These are phyloP conservation scores for Lycia hirtaria DNA, from an alignment of 2,888 invertebrate species.

Conservation along the genomic window DNA sequence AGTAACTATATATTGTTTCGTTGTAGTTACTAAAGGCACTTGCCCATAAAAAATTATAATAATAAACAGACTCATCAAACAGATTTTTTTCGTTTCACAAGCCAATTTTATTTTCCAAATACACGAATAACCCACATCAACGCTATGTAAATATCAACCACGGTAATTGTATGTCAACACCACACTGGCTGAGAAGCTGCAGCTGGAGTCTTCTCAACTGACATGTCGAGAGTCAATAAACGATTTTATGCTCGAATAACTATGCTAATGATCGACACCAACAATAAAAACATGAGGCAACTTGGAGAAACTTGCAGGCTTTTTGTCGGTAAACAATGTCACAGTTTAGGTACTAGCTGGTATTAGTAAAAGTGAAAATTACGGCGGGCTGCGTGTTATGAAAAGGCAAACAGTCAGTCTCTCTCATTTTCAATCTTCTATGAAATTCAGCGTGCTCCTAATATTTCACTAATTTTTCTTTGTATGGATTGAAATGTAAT, in stretches of 20 bases:
- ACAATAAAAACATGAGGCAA: slow-evolving; percentile 65
- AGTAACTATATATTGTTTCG: no score
- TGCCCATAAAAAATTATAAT: no score
- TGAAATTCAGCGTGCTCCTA: no score
- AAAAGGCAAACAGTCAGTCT: neutral
- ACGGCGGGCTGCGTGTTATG: neutral
- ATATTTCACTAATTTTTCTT: no score
- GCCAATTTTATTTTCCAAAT: neutral
- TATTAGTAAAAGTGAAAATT: slow-evolving; percentile 14
- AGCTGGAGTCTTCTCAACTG: slow-evolving; percentile 36
- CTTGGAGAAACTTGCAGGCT: slow-evolving; percentile 42
- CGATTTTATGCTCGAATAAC: slow-evolving; percentile 74
- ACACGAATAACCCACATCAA: neutral
- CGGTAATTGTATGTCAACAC: slow-evolving; percentile 38
- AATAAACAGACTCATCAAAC: no score
- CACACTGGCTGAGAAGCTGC: slow-evolving; percentile 31
- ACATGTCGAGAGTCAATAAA: slow-evolving; percentile 65
- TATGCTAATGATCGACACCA: slow-evolving; percentile 68
- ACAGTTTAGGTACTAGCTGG: slow-evolving; percentile 8
- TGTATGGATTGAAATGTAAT: no score
- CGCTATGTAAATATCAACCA: slow-evolving; percentile 5
- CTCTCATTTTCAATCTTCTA: no score
- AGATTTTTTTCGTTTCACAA: no score
- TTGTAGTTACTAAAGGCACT: no score
- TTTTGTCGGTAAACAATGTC: slow-evolving; percentile 35